Evolutionary conservation across 2,797 vertebrate genomes (phyloP), one percentile per base, ranked within the genome.

Genomic region (Psittacula derbiana): DNA sequence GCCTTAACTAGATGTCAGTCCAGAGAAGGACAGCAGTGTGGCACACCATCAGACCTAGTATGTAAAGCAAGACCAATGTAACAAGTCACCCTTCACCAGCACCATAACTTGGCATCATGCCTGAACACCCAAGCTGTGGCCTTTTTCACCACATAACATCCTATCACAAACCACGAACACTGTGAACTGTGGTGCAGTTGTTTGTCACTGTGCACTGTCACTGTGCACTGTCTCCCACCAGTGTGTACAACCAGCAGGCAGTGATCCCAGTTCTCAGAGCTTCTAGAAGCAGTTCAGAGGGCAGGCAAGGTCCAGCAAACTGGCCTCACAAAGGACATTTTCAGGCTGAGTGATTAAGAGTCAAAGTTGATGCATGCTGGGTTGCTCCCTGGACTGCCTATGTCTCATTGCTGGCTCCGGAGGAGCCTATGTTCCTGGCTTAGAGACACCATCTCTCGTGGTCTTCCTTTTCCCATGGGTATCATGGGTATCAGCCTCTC

Each of bases 361-460:
- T 15, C 50, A 84, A 53, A 90, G 31, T 23, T 73, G 44, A 23
- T 7, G 4, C 0, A 0, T 70, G 23, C 47, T 1, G 1, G 3
- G 2, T 41, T 2, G 1, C 18, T 65, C 27, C 12, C 41, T 64
- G 49, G 18, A 12, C 18, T 84, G 15, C 28, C 15, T 5, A 8
- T 80, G 43, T 78, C 70, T 66, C 71, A 13, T 20, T 21, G 8
- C 8, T 33, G 62, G 10, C 38, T 33, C 46, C 19, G 40, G 36
- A 46, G 31, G 10, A 50, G 7, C 27, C 38, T n/a, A 2, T 2
- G 0, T 43, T 83, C 4, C 1, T 0, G 2, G 8, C 21, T 50
- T 11, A 28, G 57, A 61, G 24, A n/a, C 36, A 25, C 14, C 16
- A 36, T 3, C 23, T 80, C 70, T 44, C 2, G 1, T 21, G 10